These are phyloP conservation scores for Semaprochilodus insignis DNA, from an alignment of 2,797 vertebrate species.

Conservation along the genomic window DNA sequence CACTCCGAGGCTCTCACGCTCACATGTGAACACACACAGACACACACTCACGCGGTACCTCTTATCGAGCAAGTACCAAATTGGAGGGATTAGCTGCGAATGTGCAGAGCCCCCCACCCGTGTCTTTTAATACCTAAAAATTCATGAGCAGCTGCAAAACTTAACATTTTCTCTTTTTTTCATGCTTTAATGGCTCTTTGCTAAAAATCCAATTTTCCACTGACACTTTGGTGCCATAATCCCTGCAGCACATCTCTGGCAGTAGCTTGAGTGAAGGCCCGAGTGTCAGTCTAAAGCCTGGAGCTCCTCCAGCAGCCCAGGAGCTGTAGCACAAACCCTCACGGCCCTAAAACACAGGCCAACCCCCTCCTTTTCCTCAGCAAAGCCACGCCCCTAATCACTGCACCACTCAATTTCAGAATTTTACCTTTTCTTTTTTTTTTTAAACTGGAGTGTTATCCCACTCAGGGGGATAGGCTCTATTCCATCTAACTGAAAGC, in stretches of 20 bases:
- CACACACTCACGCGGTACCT: constrained; percentile 15
- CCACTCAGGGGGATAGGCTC: too few species aligned
- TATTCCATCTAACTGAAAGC: too few species aligned
- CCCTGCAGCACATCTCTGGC: constrained; percentile 51
- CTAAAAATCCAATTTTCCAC: constrained; percentile 63
- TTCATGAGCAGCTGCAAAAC: constrained; percentile 54
- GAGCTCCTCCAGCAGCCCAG: constrained; percentile 35
- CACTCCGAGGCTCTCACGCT: background rate
- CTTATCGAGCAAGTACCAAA: constrained; percentile 15
- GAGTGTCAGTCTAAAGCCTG: constrained; percentile 38
- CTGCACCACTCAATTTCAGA: background rate
- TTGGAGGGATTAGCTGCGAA: constrained; percentile 34
- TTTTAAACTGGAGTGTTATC: too few species aligned
- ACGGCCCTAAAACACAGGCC: constrained; percentile 3
- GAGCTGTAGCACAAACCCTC: constrained; percentile 23
- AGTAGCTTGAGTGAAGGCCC: constrained; percentile 50
- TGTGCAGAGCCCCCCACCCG: constrained; percentile 11
- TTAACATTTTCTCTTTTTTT: constrained; percentile 43
- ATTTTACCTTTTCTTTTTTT: background rate
- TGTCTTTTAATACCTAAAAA: constrained; percentile 38
- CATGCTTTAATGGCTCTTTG: constrained; percentile 57
- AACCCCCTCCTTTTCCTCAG: background rate
- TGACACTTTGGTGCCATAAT: constrained; percentile 53
- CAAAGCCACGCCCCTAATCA: constrained; percentile 6
- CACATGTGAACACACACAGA: background rate